A percentile compares a stretch with the other conserved stretches of the same genome.
These are phyloP conservation scores for Myiozetetes cayanensis DNA, from an alignment of 2,113 vertebrate genomes.

Conservation along the genomic window DNA sequence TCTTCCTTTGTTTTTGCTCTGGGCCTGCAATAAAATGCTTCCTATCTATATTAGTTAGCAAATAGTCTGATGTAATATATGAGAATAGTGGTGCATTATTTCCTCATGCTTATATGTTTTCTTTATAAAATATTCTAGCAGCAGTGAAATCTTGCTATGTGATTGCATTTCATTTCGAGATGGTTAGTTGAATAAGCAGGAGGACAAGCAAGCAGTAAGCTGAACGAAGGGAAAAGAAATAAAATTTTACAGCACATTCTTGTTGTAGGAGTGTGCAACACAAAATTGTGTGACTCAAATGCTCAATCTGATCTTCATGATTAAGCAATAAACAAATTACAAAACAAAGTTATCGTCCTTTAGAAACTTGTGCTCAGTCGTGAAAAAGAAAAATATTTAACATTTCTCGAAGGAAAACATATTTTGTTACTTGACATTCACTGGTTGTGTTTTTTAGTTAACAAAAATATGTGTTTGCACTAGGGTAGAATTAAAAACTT, in stretches of 20 bases:
- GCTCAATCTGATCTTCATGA: slow-evolving; percentile 50
- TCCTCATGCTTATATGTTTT: slow-evolving; percentile 38
- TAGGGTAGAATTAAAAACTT: neutral
- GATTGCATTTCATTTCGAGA: slow-evolving; percentile 15
- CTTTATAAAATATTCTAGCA: slow-evolving; percentile 23
- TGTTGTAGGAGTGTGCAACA: slow-evolving; percentile 20
- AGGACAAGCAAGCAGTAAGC: slow-evolving; percentile 33
- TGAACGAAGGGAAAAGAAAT: slow-evolving; percentile 45
- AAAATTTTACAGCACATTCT: slow-evolving; percentile 52
- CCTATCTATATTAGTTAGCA: slow-evolving; percentile 58
- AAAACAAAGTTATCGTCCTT: slow-evolving; percentile 46
- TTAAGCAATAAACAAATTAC: slow-evolving; percentile 49
- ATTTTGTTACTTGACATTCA: slow-evolving; percentile 33
- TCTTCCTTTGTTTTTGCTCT: slow-evolving; percentile 62
- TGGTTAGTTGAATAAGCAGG: slow-evolving; percentile 59
- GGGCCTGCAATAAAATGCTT: slow-evolving; percentile 53
- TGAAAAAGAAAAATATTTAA: slow-evolving; percentile 46
- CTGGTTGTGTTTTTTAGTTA: slow-evolving; percentile 39
- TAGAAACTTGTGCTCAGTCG: slow-evolving; percentile 51
- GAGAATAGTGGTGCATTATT: neutral
- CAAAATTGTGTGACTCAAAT: slow-evolving; percentile 44
- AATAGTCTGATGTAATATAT: neutral
- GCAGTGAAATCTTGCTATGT: neutral
- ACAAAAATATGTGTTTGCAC: slow-evolving; percentile 28
- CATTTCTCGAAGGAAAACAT: slow-evolving; percentile 60